Conservation (phyloP, 1,140 invertebrate genomes). For the Pissodes strobi region DNA sequence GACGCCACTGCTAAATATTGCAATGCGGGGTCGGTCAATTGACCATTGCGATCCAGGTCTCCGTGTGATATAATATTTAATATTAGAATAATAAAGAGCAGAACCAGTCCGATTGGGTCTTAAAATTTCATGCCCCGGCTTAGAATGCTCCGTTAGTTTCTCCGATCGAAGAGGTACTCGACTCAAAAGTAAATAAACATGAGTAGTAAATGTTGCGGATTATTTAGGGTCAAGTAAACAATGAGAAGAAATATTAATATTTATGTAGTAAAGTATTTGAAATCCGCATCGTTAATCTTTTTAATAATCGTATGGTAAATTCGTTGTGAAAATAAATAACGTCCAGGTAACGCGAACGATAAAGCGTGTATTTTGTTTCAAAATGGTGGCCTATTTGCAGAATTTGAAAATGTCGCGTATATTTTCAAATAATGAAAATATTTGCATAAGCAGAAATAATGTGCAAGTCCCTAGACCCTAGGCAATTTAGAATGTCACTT, state of each 20-base stretch:
- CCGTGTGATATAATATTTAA: constrained; percentile 31
- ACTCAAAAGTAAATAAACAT: constrained; percentile 27
- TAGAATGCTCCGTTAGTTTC: constrained; percentile 25
- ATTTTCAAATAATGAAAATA: too few relatives aligned
- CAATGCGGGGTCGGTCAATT: background rate
- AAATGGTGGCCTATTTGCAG: too few relatives aligned
- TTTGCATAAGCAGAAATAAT: too few relatives aligned
- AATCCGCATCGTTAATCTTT: too few relatives aligned
- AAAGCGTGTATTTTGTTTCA: too few relatives aligned
- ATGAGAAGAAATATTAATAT: constrained; percentile 1
- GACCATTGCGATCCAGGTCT: constrained; percentile 14
- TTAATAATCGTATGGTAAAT: too few relatives aligned
- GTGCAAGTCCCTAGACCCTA: too few relatives aligned
- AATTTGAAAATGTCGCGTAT: too few relatives aligned
- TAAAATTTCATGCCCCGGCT: constrained; percentile 29
- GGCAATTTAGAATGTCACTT: too few relatives aligned
- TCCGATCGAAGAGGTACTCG: constrained; percentile 11
- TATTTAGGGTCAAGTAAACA: constrained; percentile 18
- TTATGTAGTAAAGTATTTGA: too few relatives aligned
- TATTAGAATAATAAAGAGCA: constrained; percentile 30
- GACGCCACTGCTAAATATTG: background rate
- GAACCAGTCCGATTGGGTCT: constrained; percentile 26
- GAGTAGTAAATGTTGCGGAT: constrained; percentile 23
- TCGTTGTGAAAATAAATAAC: too few relatives aligned
- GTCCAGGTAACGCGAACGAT: too few relatives aligned